Evolutionary conservation across 2,888 invertebrate species (phyloP), one percentile per base, ranked within the genome.

Genomic region (Cylloceria caligata): DNA sequence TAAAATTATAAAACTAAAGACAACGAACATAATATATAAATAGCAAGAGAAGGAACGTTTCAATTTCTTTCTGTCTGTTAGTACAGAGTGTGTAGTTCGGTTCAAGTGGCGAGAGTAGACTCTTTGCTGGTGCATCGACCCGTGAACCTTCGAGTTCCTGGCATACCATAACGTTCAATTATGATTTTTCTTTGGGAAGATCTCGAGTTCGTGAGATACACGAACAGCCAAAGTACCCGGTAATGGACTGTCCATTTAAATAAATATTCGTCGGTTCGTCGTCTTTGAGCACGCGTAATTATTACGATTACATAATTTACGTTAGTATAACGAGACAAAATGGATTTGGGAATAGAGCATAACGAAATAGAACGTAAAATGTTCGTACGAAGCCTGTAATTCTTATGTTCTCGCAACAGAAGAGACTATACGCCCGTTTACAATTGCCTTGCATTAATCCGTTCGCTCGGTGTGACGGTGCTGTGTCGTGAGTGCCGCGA

Each of bases 381-480:
- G 16, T n/a, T 27, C 11, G 7, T 24, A 11, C 30, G 2, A 34
- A 57, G 27, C 16, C 16, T 57, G 34, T 57, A 34, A n/a, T 57
- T 34, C n/a, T 34, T 57, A 7, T n/a, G 0, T 57, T n/a, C 16
- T 21, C 19, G 34, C 67, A 11, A 34, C 19, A 49, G 34, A 57
- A 49, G 36, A 24, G 34, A 27, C 49, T 74, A 42, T 68, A 11
- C 36, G 36, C 27, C 21, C 57, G 75, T 81, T 84, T 85, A 89
- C 87, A 89, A 89, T n/a, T 88, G 86, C 80, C 87, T 86, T 67
- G 86, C 86, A 89, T 90, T 90, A 90, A 88, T 87, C 88, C 85
- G 86, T 82, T 85, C 86, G 86, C 87, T 82, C 88, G 86, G 86
- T 86, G 87, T 89, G 90, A 90, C 90, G 91, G 81, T 85, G 85